These are phyloP conservation scores for Callospermophilus lateralis DNA, from an alignment of 2,113 vertebrate genomes.

Conservation along the genomic window DNA sequence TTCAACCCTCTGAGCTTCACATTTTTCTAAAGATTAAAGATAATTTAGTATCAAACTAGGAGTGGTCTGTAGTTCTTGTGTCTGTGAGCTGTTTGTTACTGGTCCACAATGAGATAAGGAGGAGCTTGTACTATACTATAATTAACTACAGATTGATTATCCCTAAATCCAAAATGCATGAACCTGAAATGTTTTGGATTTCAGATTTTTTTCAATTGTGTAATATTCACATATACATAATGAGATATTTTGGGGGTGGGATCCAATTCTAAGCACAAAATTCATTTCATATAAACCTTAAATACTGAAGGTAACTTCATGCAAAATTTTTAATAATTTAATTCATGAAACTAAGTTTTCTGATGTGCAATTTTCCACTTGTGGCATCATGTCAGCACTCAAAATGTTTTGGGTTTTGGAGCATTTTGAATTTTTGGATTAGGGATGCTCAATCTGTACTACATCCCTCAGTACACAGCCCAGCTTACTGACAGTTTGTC, in stretches of 20 bases:
- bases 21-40: slow-evolving; percentile 26
- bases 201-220: background rate
- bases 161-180: background rate
- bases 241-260: background rate
- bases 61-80: background rate
- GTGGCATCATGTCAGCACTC: background rate
- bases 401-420: background rate
- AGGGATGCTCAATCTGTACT: background rate
- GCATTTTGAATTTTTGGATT: background rate
- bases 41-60: background rate
- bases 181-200: background rate
- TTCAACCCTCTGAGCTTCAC: background rate
- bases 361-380: background rate
- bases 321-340: background rate
- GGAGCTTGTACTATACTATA: background rate
- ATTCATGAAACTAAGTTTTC: background rate
- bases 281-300: background rate
- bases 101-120: background rate
- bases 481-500: background rate
- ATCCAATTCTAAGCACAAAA: background rate
- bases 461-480: background rate
- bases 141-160: background rate
- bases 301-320: background rate
- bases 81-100: background rate
- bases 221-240: background rate